Percentiles rank a stretch among this genome's conserved stretches.
These are phyloP conservation scores for Phycodurus eques DNA, from an alignment of 2,113 vertebrate genomes.

Conservation along the genomic window DNA sequence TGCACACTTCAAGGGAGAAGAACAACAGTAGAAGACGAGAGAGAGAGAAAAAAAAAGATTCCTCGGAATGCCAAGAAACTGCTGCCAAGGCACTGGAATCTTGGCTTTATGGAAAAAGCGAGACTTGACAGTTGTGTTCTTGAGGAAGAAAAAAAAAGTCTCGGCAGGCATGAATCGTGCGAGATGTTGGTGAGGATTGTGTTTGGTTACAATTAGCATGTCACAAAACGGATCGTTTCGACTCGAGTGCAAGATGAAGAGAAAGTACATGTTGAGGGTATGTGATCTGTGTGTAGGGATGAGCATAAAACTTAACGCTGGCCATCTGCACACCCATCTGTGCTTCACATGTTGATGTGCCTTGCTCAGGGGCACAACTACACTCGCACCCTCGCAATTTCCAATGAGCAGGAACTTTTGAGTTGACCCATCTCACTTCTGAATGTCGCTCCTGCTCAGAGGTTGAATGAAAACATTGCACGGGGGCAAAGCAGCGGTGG, in stretches of 20 bases:
- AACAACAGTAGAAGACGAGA: slow-evolving; percentile 18
- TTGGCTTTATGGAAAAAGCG: slow-evolving; percentile 61
- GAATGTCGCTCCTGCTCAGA: slow-evolving; percentile 35
- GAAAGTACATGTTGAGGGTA: slow-evolving; percentile 22
- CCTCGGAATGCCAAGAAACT: slow-evolving; percentile 40
- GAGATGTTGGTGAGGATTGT: slow-evolving; percentile 49
- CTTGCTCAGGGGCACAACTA: slow-evolving; percentile 42
- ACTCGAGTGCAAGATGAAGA: slow-evolving; percentile 7
- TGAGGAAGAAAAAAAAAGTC: slow-evolving; percentile 31
- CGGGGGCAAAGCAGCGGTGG: slow-evolving; percentile 35
- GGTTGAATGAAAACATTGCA: slow-evolving; percentile 47
- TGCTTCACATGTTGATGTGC: slow-evolving; percentile 33
- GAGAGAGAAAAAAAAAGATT: slow-evolving; percentile 47
- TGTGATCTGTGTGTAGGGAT: neutral
- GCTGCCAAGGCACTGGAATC: slow-evolving; percentile 60
- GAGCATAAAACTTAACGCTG: slow-evolving; percentile 9
- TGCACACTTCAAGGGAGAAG: slow-evolving; percentile 6
- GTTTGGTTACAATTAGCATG: slow-evolving; percentile 40
- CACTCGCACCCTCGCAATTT: slow-evolving; percentile 35
- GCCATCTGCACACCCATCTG: slow-evolving; percentile 26
- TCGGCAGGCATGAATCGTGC: slow-evolving; percentile 38
- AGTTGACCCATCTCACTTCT: slow-evolving; percentile 45
- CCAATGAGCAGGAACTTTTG: slow-evolving; percentile 48
- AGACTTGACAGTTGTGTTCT: slow-evolving; percentile 60
- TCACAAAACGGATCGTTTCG: slow-evolving; percentile 37